Base-by-base conservation (phyloP, 2,797 vertebrate genomes). In the Parotocinclus haroldoi region DNA sequence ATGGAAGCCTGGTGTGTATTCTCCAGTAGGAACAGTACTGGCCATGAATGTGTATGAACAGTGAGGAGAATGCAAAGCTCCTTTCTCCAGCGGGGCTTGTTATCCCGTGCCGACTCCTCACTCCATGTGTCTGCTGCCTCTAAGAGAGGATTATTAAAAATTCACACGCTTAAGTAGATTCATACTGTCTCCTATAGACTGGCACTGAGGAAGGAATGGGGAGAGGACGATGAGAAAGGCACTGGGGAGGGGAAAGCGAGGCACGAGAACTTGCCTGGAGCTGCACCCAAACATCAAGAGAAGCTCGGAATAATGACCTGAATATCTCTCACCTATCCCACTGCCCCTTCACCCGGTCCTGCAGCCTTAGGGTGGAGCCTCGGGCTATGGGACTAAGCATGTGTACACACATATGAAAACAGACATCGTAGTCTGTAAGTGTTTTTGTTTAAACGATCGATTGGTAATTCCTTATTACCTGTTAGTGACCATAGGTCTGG, bases 161-260 rank as follows among this genome's bases (percentile, higher is more conserved):
- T 79, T 76, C 72, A 74, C 72, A 46, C 58, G 39, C 63, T 74
- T 79, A 70, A 74, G 77, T 72, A 76, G 72, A 74, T 70, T 54
- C 58, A 49, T 42, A 63, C 59, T 56, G 51, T 57, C 54, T 73
- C 51, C 66, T 50, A 64, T 48, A 72, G 66, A 68, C 63, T 56
- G n/a, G 50, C 40, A 14, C 57, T 48, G 55, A 48, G 67, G 10
- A 16, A 57, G 55, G 48, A 44, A 18, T 60, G 50, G 14, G 57
- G 66, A n/a, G n/a, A n/a, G n/a, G n/a, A n/a, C n/a, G n/a, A 64
- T 68, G 50, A 27, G 64, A 66, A 51, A 39, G 27, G 51, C 12
- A 13, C 39, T 36, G 58, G 50, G 48, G 16, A 7, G 14, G 42
- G 44, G 68, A 37, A 63, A 42, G 57, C 51, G 44, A 66, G 59